Evolutionary conservation across 2,797 vertebrate genomes (phyloP).

Genomic region (Sebastiscus tertius): DNA sequence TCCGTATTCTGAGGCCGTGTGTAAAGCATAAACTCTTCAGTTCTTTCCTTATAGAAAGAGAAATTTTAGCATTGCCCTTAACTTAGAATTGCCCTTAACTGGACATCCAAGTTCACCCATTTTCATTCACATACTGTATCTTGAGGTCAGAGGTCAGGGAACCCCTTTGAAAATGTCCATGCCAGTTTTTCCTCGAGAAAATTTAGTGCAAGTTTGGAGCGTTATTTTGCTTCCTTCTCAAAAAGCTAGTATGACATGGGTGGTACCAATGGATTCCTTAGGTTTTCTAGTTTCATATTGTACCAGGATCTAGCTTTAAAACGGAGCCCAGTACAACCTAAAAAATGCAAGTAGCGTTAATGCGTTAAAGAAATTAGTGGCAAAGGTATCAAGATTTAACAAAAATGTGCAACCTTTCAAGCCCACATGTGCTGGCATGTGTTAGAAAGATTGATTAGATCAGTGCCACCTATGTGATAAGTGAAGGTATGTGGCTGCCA

Average conservation of each 20-base stretch:
- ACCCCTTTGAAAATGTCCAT: too few relatives aligned
- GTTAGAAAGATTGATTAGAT: background rate
- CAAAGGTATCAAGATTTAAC: background rate
- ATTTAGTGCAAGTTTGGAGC: too few relatives aligned
- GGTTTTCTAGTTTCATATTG: too few relatives aligned
- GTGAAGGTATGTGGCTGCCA: background rate
- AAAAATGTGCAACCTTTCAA: background rate
- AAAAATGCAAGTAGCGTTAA: too few relatives aligned
- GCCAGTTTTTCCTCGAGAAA: too few relatives aligned
- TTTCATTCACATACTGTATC: too few relatives aligned
- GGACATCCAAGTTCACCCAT: background rate
- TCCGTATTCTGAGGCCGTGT: background rate
- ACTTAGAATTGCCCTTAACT: background rate
- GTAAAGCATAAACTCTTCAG: background rate
- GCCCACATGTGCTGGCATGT: background rate
- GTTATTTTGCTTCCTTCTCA: too few relatives aligned
- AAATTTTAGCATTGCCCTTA: background rate
- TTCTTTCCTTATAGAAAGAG: background rate
- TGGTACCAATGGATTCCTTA: too few relatives aligned
- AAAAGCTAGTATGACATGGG: background rate
- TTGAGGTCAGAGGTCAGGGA: too few relatives aligned
- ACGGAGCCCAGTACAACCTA: fast-evolving
- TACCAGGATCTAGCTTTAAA: too few relatives aligned
- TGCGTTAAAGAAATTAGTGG: too few relatives aligned
- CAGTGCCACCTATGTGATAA: background rate